Evolutionary conservation across 2,797 vertebrate species (phyloP).

Genomic region (Periophthalmus magnuspinnatus): DNA sequence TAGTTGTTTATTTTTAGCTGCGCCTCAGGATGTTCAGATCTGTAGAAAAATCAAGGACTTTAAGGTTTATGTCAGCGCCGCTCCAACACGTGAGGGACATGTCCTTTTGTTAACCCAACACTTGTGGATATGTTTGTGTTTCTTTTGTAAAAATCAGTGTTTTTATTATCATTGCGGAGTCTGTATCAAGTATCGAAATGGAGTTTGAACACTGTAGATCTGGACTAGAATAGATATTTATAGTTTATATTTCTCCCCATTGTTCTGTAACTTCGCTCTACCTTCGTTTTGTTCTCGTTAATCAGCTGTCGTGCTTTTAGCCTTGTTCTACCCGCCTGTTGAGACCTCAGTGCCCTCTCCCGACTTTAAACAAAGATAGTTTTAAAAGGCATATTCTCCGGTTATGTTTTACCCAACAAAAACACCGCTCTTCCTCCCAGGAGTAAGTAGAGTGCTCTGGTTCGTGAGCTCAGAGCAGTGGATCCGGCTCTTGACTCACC

Average conservation of each 20-base stretch:
- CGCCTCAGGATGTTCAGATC: constrained; percentile 5
- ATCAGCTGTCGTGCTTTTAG: constrained; percentile 16
- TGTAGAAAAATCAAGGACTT: constrained; percentile 4
- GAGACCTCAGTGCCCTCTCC: constrained; percentile 28
- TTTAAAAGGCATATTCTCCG: constrained; percentile 38
- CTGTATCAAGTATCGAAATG: too few species aligned
- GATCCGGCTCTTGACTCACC: constrained; percentile 43
- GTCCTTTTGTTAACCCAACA: not conserved
- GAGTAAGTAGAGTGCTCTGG: constrained; percentile 61
- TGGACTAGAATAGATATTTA: not conserved
- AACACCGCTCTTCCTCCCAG: constrained; percentile 52
- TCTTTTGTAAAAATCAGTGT: not conserved
- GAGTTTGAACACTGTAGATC: not conserved
- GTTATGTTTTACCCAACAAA: constrained; percentile 35
- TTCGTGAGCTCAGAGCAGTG: constrained; percentile 42
- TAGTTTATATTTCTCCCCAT: not conserved
- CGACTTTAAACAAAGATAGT: constrained; percentile 22
- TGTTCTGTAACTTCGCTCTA: not conserved
- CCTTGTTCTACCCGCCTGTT: constrained; percentile 52
- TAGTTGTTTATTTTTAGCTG: constrained; percentile 2
- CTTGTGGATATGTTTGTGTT: not conserved
- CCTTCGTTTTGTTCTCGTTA: not conserved
- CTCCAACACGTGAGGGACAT: too few species aligned
- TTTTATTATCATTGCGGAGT: not conserved
- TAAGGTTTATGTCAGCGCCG: constrained; percentile 5